Percentiles rank a stretch among this genome's conserved stretches.
Evolutionary conservation across 2,113 vertebrate species (phyloP).

Genomic region (Anhinga anhinga): DNA sequence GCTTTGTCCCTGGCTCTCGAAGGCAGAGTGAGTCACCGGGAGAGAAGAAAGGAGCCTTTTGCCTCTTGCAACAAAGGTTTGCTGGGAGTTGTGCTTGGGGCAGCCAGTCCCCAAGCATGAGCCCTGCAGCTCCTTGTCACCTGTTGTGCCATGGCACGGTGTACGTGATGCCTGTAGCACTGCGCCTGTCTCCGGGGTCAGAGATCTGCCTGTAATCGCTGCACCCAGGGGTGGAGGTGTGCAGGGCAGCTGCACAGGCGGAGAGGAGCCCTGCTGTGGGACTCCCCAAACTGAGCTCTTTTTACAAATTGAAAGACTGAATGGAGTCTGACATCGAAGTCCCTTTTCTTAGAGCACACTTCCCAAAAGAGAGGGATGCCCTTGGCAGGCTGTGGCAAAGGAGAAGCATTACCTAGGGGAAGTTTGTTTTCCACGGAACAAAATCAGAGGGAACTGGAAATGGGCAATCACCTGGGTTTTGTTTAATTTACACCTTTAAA

Average conservation of each 20-base stretch:
- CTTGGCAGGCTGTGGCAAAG: not conserved
- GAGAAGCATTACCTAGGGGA: not conserved
- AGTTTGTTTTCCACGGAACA: not conserved
- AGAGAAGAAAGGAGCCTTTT: conserved; percentile 33
- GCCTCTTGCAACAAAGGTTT: not conserved
- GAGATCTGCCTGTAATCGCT: not conserved
- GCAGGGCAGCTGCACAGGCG: rapidly evolving
- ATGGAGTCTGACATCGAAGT: not conserved
- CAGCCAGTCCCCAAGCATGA: rapidly evolving
- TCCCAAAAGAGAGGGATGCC: not conserved
- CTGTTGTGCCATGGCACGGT: rapidly evolving
- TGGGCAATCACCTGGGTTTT: not conserved
- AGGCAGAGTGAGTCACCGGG: not conserved
- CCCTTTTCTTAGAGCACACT: not conserved
- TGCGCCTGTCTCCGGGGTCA: not conserved
- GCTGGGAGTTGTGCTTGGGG: not conserved
- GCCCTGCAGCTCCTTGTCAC: not conserved
- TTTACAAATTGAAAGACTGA: not conserved
- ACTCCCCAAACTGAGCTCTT: not conserved
- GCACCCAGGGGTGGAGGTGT: not conserved
- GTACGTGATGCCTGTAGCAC: rapidly evolving
- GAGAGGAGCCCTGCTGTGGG: not conserved
- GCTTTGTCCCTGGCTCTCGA: not conserved
- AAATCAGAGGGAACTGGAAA: not conserved
- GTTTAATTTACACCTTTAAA: not conserved